Evolutionary conservation across 2,113 vertebrate species (phyloP).

Genomic region (Phocoena sinus): DNA sequence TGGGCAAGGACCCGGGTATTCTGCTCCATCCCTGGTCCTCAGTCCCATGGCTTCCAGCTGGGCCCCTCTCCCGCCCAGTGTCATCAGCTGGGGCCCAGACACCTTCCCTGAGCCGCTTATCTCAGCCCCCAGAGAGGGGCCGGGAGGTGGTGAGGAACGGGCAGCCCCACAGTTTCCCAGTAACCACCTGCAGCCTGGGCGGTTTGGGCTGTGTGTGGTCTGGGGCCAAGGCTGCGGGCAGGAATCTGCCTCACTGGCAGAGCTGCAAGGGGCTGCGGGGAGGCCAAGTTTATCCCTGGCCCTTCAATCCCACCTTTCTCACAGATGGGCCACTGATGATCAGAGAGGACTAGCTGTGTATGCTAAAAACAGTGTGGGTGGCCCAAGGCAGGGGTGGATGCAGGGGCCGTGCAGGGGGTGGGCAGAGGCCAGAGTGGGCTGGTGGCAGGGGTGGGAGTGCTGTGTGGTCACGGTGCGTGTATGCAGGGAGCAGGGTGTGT

Average conservation of each 20-base stretch:
- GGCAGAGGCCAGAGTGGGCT: neutral
- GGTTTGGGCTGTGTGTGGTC: no score
- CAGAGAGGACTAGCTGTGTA: neutral
- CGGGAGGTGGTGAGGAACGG: neutral
- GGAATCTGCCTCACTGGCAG: neutral
- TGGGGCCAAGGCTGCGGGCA: neutral
- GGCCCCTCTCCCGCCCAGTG: neutral
- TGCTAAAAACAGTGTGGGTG: neutral
- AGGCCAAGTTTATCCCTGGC: neutral
- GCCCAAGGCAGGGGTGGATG: neutral
- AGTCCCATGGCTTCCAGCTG: rapidly evolving
- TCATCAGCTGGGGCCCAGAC: neutral
- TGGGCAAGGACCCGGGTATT: neutral
- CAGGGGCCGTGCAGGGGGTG: neutral
- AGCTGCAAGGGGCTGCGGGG: neutral
- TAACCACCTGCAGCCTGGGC: neutral
- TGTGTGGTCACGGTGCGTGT: neutral
- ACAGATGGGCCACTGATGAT: neutral
- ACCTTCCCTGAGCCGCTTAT: neutral
- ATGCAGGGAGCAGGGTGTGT: neutral
- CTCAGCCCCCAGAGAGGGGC: neutral
- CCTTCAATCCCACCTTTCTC: neutral
- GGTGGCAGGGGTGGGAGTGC: neutral
- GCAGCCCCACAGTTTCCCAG: neutral
- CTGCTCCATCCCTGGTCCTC: neutral